phyloP scores from a whole-genome alignment of 2,797 vertebrate species.

The Pipistrellus pipistrellus region DNA sequence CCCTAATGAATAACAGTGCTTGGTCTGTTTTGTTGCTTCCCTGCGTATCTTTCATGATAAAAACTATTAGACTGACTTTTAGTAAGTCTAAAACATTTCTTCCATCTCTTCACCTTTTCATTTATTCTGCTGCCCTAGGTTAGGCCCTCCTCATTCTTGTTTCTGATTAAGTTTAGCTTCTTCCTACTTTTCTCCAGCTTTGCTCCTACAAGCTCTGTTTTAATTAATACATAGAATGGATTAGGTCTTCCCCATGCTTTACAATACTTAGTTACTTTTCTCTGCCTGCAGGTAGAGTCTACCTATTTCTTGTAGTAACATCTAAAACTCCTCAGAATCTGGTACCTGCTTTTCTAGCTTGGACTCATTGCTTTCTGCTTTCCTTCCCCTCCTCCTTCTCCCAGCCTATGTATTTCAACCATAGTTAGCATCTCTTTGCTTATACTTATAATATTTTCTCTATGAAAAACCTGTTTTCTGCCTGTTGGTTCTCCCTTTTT shows the following conservation, averaged over 20 bases:
- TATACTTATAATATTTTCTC: background rate
- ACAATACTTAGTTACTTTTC: background rate
- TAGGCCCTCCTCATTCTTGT: background rate
- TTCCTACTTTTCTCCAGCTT: background rate
- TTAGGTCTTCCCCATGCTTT: background rate
- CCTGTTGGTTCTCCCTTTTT: background rate
- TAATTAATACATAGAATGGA: background rate
- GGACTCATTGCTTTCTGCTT: background rate
- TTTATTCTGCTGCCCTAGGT: background rate
- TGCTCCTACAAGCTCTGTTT: background rate
- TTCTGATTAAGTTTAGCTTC: background rate
- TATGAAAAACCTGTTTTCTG: background rate
- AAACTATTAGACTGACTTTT: slow-evolving; percentile 10
- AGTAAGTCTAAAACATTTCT: background rate
- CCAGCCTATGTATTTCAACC: background rate
- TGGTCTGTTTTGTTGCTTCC: background rate
- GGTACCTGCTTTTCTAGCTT: background rate
- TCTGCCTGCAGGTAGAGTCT: background rate
- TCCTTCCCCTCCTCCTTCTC: background rate
- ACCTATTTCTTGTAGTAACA: background rate
- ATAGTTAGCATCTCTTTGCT: background rate
- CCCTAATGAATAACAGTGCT: background rate
- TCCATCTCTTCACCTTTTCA: background rate
- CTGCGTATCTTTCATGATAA: background rate
- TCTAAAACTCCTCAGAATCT: background rate